Base-by-base conservation (phyloP, 2,797 vertebrate genomes). In the Rhinophrynus dorsalis region DNA sequence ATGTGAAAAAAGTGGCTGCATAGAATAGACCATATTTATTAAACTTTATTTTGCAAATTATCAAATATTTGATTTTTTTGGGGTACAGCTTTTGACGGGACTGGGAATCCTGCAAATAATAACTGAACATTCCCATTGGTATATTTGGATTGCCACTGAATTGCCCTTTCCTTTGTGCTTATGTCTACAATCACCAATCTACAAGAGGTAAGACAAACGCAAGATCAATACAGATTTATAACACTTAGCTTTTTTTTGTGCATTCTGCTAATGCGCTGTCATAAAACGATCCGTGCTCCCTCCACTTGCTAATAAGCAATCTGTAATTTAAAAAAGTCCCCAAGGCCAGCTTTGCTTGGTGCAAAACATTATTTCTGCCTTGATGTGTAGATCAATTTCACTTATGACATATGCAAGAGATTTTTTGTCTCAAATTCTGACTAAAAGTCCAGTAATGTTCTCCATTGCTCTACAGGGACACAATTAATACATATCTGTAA, bases 331-430 rank as follows among this genome's bases (percentile, higher is more conserved):
- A 38, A 48, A 48, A 59, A 5, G 8, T 24, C 52, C 52, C 54
- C 24, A 47, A 50, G 18, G 40, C 42, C 42, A 51, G 44, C 59
- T 48, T 57, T 32, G 52, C 17, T n/a, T n/a, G n/a, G n/a, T n/a
- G 29, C 26, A 56, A 56, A 56, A 56, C 27, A 67, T 64, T 50
- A 50, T 47, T 56, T 50, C 52, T 18, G 17, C 6, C n/a, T 38
- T 57, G 60, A 64, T 32, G 40, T 56, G 52, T 51, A 26, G 51
- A 71, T 71, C 68, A 64, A 71, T 71, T 64, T 71, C 60, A 64
- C 66, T 64, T 63, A 55, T 71, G 68, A 71, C 52, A 56, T 63
- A 47, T 55, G 62, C 63, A 71, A 71, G 48, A 38, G 51, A 27
- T 64, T 62, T 63, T 63, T 24, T 3, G 33, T 50, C 40, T 64